Conservation (phyloP, 2,113 vertebrate genomes). For the Pithys albifrons region DNA sequence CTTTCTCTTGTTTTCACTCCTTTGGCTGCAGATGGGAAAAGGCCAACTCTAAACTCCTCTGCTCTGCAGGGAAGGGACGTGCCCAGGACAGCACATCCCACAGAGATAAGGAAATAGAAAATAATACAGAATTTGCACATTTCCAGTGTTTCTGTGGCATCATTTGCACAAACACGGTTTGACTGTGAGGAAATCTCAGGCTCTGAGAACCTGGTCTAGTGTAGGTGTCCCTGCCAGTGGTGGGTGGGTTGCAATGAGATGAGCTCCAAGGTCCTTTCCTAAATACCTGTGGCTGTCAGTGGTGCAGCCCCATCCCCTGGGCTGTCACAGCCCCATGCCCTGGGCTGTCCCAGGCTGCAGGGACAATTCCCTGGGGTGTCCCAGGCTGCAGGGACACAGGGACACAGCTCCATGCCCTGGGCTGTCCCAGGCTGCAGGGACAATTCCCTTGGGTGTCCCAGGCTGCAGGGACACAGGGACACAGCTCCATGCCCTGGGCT, state of each 20-base stretch:
- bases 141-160: background rate
- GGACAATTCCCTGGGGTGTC: no score
- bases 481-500: background rate
- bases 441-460: background rate
- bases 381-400: no score
- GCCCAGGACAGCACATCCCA: background rate
- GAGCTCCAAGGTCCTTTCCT: background rate
- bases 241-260: rapidly evolving
- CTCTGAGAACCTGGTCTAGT: background rate
- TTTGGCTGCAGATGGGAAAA: background rate
- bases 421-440: no score
- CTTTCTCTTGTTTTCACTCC: background rate
- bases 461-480: no score
- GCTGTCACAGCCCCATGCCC: no score
- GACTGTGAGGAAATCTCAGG: background rate
- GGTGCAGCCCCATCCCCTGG: background rate
- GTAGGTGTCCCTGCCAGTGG: background rate
- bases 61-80: background rate
- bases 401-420: no score
- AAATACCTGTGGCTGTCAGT: background rate
- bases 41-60: background rate
- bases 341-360: no score
- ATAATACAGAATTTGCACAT: rapidly evolving
- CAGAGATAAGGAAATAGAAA: background rate
- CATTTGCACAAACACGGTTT: background rate